A percentile compares a stretch with the other conserved stretches of the same genome.
phyloP scores from a whole-genome alignment of 1,140 invertebrate genomes.

The Nephotettix cincticeps region DNA sequence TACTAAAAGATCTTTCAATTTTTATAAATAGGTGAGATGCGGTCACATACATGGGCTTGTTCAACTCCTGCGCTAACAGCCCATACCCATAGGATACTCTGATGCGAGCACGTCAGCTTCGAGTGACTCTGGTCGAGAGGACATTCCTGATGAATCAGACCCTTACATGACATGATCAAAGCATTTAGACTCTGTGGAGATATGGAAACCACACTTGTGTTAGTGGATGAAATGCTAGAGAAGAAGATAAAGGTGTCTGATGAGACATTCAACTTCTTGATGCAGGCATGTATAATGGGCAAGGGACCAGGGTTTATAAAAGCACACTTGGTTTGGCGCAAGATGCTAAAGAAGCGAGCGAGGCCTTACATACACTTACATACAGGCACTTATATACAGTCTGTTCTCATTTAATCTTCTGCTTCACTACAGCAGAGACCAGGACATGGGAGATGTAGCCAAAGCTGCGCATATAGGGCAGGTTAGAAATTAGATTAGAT shows the following conservation, averaged over 20 bases:
- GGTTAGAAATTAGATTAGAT: too few species aligned
- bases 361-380: too few species aligned
- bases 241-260: conserved; percentile 62
- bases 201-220: conserved; percentile 68
- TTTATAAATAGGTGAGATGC: conserved; percentile 69
- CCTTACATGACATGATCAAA: conserved; percentile 85
- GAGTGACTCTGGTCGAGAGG: conserved; percentile 67
- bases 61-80: conserved; percentile 85
- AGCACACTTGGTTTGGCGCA: conserved; percentile 78
- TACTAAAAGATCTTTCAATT: conserved; percentile 77
- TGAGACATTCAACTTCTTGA: conserved; percentile 73
- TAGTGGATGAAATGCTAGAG: conserved; percentile 81
- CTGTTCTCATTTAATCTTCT: conserved; percentile 80
- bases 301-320: conserved; percentile 75
- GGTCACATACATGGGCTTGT: conserved; percentile 77
- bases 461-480: conserved; percentile 50
- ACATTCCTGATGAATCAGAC: conserved; percentile 66
- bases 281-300: conserved; percentile 80
- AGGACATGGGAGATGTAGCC: conserved; percentile 67
- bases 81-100: conserved; percentile 64
- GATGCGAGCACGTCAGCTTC: conserved; percentile 61
- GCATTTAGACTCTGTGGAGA: conserved; percentile 82
- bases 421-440: conserved; percentile 73
- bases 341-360: conserved; percentile 66
- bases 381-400: too few species aligned